Base-by-base conservation (phyloP, 2,888 invertebrate genomes). In the Drosophila gaucha region DNA sequence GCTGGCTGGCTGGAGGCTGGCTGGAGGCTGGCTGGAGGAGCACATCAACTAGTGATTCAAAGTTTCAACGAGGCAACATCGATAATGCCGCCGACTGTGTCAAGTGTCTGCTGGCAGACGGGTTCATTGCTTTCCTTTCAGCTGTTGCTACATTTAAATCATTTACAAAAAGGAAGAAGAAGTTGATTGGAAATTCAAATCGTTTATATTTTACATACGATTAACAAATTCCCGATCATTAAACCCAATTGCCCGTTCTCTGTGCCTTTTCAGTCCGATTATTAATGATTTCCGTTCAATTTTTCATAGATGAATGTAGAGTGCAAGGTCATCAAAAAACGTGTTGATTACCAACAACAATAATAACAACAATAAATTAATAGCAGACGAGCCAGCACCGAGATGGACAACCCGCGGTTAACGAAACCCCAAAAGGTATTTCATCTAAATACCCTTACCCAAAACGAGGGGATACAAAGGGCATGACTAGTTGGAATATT, bases 261-360 rank as follows among this genome's bases (percentile, higher is more conserved):
- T 35, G 44, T 41, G 47, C 62, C 58, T 35, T 64, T 76, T 65
- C 63, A 46, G 72, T 35, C 57, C 59, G 86, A 85, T 87, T 83
- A 83, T 83, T 87, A 83, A 83, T 83, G 82, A 83, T 83, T 83
- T 83, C 82, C 82, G 82, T 80, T 83, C 86, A 85, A 87, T 87
- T 74, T 87, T 85, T 78, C 78, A 80, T 80, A 85, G 85, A 80
- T 77, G 66, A 85, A 73, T 77, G 82, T 69, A 63, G 63, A 88
- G 85, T 84, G 83, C 83, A 84, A 84, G 83, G 83, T 84, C 83
- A 84, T 88, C 89, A 80, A 84, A 84, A 85, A 74, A 84, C 89
- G 83, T 88, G 83, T 88, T 84, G 83, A 84, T 84, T 84, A 77
- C 83, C 89, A 86, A 64, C 82, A 80, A 78, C 76, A 77, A 78